Evolutionary conservation across 1,140 invertebrate genomes (phyloP).

Genomic region (Euura lappo): DNA sequence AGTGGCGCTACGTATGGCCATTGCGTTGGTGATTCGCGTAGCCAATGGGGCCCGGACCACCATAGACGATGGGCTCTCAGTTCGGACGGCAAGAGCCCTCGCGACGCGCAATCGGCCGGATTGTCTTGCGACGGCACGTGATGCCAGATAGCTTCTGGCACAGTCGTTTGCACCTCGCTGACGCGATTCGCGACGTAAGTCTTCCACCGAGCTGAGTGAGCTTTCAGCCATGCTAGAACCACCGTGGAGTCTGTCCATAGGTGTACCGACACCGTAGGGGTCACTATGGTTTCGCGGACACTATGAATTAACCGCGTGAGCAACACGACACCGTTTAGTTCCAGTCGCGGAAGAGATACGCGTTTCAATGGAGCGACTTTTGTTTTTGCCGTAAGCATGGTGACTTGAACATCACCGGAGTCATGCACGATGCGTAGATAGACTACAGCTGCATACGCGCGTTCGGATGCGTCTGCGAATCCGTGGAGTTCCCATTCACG

Average conservation of each 20-base stretch:
- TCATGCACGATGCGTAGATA: slow-evolving; percentile 17
- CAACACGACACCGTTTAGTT: slow-evolving; percentile 24
- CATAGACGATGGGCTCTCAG: background rate
- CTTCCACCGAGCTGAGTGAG: slow-evolving; percentile 23
- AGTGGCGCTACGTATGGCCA: background rate
- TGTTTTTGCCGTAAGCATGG: slow-evolving; percentile 17
- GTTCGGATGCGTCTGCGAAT: slow-evolving; percentile 27
- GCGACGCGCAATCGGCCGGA: slow-evolving; percentile 27
- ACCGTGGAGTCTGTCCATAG: slow-evolving; percentile 26
- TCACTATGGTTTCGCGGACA: background rate
- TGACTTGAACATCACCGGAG: background rate
- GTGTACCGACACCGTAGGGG: background rate
- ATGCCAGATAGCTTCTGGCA: slow-evolving; percentile 18
- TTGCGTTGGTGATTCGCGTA: background rate
- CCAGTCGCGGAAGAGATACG: slow-evolving; percentile 31
- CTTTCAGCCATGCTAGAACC: slow-evolving; percentile 25
- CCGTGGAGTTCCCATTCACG: slow-evolving; percentile 22
- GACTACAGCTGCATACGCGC: slow-evolving; percentile 10
- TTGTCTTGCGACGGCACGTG: slow-evolving; percentile 26
- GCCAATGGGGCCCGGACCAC: slow-evolving; percentile 15
- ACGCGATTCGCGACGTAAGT: slow-evolving; percentile 31
- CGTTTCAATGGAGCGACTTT: slow-evolving; percentile 32
- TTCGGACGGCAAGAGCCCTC: slow-evolving; percentile 11
- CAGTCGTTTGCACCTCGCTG: slow-evolving; percentile 17
- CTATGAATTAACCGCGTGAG: slow-evolving; percentile 15